These are phyloP conservation scores for Trichonephila clavipes DNA, from an alignment of 1,140 invertebrate genomes.

Conservation along the genomic window DNA sequence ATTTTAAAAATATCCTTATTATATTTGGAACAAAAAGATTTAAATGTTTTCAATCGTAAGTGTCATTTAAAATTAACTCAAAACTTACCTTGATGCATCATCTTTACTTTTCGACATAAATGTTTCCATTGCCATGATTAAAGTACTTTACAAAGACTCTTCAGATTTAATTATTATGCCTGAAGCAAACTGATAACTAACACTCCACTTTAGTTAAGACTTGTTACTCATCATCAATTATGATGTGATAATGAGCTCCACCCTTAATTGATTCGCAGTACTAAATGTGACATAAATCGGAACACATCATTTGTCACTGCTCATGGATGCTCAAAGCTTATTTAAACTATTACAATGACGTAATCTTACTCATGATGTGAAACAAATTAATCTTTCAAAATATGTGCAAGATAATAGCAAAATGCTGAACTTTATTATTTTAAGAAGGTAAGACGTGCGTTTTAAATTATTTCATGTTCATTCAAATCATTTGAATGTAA, in stretches of 20 bases:
- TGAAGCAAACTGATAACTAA: not conserved
- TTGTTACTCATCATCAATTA: constrained; percentile 5
- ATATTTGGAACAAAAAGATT: too few species aligned
- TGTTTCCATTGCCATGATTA: not conserved
- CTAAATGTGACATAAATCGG: not conserved
- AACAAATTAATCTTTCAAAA: not conserved
- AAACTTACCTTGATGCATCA: too few species aligned
- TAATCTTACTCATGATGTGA: not conserved
- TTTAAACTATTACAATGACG: not conserved
- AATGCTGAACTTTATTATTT: too few species aligned
- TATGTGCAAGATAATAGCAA: not conserved
- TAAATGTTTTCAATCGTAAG: too few species aligned
- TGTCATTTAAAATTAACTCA: too few species aligned
- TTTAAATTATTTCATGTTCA: too few species aligned
- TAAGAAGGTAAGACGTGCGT: too few species aligned
- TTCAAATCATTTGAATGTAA: too few species aligned
- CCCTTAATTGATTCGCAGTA: constrained; percentile 9
- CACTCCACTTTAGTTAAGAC: constrained; percentile 19
- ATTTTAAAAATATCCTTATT: too few species aligned
- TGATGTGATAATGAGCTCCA: constrained; percentile 37
- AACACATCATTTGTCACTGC: not conserved
- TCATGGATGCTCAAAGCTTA: not conserved
- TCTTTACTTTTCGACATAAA: not conserved
- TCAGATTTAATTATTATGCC: not conserved
- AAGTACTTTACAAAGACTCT: not conserved